Percentiles rank a stretch among this genome's conserved stretches.
Evolutionary conservation across 2,797 vertebrate species (phyloP).

Genomic region (Limosa lapponica): DNA sequence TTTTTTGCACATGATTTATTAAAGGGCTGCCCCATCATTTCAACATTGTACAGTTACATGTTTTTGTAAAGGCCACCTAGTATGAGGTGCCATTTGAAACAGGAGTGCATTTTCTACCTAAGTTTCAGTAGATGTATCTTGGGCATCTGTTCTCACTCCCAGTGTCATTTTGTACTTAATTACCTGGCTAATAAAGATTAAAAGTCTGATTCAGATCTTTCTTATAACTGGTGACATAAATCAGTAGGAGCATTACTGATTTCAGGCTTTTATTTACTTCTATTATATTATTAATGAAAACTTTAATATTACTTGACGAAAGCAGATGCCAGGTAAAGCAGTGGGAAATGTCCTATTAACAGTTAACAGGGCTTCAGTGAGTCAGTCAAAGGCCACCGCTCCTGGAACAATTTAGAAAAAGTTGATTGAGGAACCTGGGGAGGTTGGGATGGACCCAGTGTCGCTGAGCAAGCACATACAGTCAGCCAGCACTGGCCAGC

Average conservation of each 20-base stretch:
- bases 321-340: constrained; percentile 18
- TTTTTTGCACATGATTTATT: background rate
- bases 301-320: constrained; percentile 5
- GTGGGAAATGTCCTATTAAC: background rate
- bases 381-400: background rate
- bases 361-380: background rate
- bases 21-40: background rate
- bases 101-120: background rate
- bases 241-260: background rate
- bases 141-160: background rate
- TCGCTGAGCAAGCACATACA: background rate
- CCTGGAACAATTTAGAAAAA: background rate
- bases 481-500: background rate
- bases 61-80: background rate
- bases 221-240: background rate
- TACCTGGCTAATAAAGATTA: constrained; percentile 14
- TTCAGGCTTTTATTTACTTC: constrained; percentile 23
- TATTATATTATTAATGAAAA: background rate
- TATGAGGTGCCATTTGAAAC: background rate
- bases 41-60: background rate
- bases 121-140: background rate
- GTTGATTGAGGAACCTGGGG: background rate
- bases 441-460: background rate
- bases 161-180: background rate
- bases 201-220: constrained; percentile 15